Base-by-base conservation (phyloP, 2,888 invertebrate species). In the Lasioglossum vierecki region DNA sequence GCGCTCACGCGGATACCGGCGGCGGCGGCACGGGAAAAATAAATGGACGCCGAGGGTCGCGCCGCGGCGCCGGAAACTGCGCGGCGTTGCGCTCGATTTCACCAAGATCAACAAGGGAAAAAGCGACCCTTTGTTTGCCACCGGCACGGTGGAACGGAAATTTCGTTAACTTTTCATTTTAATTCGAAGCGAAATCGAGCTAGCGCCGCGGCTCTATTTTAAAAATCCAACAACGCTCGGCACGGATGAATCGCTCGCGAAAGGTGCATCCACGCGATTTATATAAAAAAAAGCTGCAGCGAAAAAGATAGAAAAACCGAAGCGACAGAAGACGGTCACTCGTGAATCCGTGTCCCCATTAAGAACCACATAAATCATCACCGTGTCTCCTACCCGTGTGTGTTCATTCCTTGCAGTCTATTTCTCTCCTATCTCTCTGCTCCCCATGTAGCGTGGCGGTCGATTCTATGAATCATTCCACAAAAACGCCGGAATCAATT, bases 361-460 rank as follows among this genome's bases (percentile, higher is more conserved):
- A 88, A 89, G 86, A 87, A 87, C 77, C 77, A 86, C 88, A 90
- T 92, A 91, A 93, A 92, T 93, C 91, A 92, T 46, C 77, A 68
- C 79, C 73, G 68, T 79, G 84, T 76, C 30, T 30, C 30, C 6
- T 15, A 5, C 53, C 57, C 81, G 22, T 80, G 79, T 85, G 22
- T 80, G 79, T 85, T 87, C 80, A 82, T 79, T 84, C 83, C 79
- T 39, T 2, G n/a, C 49, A 72, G 66, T 76, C 73, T 80, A 68
- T 74, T 77, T 81, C 79, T 81, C 79, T 41, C 63, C 68, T 44
- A 68, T 75, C 57, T 72, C 68, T 68, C 68, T 68, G 75, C 75
- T 72, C 35, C 15, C 63, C 0, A 6, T 30, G 63, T 4, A 30
- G 6, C 30, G 6, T 18, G 2, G 53, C 22, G 22, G 63, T 63